Percentiles rank a stretch among this genome's conserved stretches.
Evolutionary conservation across 92 coral and sea anemone genomes (phyloP).

Genomic region (Parazoanthus atlanticus): DNA sequence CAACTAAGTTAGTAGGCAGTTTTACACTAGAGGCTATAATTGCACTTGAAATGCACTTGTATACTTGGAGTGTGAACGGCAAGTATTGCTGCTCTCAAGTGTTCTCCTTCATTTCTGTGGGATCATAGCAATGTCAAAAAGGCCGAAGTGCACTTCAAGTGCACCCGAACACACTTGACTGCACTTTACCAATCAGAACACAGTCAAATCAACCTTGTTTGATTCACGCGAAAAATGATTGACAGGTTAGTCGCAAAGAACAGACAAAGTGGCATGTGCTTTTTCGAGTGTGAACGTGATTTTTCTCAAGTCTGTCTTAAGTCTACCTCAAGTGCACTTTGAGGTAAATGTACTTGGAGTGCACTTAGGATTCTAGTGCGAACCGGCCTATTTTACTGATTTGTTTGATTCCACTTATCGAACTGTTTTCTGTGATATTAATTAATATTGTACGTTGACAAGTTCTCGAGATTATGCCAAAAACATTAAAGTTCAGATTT

Average conservation of each 20-base stretch:
- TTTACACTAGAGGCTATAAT: neutral
- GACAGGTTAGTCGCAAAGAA: neutral
- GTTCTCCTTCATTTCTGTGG: neutral
- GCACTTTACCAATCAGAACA: too few species aligned
- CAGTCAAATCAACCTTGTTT: neutral
- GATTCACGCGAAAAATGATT: conserved; percentile 2
- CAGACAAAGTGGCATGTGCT: neutral
- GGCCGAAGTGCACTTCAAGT: conserved; percentile 10
- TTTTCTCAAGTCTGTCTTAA: neutral
- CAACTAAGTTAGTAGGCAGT: too few species aligned
- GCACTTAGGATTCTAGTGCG: neutral
- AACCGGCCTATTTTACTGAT: neutral
- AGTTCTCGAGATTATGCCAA: too few species aligned
- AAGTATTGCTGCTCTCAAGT: neutral
- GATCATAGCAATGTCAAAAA: conserved; percentile 1
- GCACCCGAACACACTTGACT: neutral
- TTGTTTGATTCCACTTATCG: neutral
- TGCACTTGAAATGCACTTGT: neutral
- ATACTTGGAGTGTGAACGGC: conserved; percentile 11
- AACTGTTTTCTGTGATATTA: neutral
- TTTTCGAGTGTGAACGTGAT: neutral
- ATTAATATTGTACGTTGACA: too few species aligned
- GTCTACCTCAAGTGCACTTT: neutral
- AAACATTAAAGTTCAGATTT: too few species aligned
- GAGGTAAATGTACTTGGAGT: neutral